Evolutionary conservation across 1,140 invertebrate genomes (phyloP).

Genomic region (Drosophila albomicans): DNA sequence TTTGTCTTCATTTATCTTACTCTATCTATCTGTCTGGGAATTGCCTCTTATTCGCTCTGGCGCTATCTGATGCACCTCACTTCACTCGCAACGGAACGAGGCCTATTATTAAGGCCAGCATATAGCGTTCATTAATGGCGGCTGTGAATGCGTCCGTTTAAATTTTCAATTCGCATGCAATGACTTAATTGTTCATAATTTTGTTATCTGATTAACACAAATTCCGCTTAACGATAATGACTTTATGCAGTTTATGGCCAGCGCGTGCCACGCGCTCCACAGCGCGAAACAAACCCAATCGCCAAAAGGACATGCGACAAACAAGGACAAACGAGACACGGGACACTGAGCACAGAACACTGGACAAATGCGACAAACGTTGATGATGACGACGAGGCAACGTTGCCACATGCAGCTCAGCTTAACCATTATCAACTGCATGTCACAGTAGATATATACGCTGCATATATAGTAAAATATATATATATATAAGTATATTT

Average conservation of each 20-base stretch:
- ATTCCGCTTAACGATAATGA: conserved; percentile 83
- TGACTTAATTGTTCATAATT: conserved; percentile 84
- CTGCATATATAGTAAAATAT: conserved; percentile 3
- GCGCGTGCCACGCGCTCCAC: conserved; percentile 48
- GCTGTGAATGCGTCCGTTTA: conserved; percentile 47
- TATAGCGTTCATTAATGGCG: conserved; percentile 47
- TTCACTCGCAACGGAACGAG: background rate
- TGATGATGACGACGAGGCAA: background rate
- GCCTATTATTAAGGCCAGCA: conserved; percentile 10
- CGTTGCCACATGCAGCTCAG: conserved; percentile 24
- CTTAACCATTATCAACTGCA: conserved; percentile 77
- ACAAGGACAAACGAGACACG: background rate
- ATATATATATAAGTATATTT: conserved; percentile 11
- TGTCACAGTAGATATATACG: conserved; percentile 37
- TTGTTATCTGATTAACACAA: conserved; percentile 83
- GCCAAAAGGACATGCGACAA: conserved; percentile 30
- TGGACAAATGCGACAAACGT: conserved; percentile 23
- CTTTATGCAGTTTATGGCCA: conserved; percentile 80
- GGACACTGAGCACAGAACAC: too few relatives aligned
- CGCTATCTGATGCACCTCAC: background rate
- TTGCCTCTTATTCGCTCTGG: background rate
- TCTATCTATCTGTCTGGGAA: conserved; percentile 7
- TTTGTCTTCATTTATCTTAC: background rate
- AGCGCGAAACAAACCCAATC: background rate
- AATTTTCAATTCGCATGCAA: conserved; percentile 83